phyloP scores from a whole-genome alignment of 2,113 vertebrate species.

The Anhinga anhinga region DNA sequence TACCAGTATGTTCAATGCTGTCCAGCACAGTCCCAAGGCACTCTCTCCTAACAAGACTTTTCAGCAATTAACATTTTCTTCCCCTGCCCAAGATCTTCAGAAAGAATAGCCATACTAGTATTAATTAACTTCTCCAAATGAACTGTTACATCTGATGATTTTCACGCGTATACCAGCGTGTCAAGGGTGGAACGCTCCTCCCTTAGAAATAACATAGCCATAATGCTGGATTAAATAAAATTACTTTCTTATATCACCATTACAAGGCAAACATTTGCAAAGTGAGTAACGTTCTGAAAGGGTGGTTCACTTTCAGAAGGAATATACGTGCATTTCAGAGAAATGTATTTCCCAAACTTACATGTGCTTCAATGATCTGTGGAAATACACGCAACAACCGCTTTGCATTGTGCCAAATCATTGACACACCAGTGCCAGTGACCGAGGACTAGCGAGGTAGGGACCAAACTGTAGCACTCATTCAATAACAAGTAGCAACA shows the following conservation, averaged over 20 bases:
- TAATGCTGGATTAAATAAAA: background rate
- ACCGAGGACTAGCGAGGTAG: background rate
- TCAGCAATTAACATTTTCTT: background rate
- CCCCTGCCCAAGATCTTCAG: background rate
- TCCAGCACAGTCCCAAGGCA: background rate
- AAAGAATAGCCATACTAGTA: background rate
- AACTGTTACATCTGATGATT: accelerated
- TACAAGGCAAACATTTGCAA: background rate
- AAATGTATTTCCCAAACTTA: background rate
- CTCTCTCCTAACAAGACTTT: background rate
- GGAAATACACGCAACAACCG: accelerated
- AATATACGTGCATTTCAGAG: background rate
- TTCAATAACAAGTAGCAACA: background rate
- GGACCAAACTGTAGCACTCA: background rate
- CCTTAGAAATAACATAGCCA: background rate
- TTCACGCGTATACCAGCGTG: background rate
- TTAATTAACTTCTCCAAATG: background rate
- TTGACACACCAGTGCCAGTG: background rate
- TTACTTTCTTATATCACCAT: background rate
- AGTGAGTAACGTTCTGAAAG: background rate
- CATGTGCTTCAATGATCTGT: background rate
- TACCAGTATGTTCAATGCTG: background rate
- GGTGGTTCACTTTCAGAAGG: background rate
- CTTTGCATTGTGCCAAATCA: background rate
- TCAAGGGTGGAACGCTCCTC: background rate